Conservation (phyloP, 2,888 invertebrate species). For the Arrhopalites spinosus region DNA sequence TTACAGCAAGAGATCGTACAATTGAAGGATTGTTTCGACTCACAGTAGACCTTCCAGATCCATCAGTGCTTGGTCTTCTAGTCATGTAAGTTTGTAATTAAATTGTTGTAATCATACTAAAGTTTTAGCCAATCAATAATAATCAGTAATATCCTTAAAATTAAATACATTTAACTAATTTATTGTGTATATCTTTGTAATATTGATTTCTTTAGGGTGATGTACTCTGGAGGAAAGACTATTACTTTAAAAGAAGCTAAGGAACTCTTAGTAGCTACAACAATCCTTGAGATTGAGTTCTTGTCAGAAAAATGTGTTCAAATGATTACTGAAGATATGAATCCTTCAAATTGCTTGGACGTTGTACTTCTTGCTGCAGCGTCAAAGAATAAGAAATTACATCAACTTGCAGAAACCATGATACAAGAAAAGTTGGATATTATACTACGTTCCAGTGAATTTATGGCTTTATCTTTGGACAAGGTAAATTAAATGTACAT, state of each 20-base stretch:
- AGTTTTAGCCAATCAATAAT: too few species aligned
- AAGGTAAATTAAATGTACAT: background rate
- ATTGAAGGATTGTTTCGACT: too few species aligned
- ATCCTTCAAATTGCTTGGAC: background rate
- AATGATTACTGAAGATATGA: background rate
- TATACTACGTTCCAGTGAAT: background rate
- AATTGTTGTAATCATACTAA: background rate
- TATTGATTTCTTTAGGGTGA: background rate
- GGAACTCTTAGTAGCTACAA: background rate
- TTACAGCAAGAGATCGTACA: too few species aligned
- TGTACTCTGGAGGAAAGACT: background rate
- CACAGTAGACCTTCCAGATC: background rate
- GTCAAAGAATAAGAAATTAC: background rate
- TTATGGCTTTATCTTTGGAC: conserved; percentile 8
- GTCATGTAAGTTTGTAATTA: conserved; percentile 4
- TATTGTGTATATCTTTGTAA: too few species aligned
- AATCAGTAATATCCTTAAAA: too few species aligned
- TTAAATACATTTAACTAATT: too few species aligned
- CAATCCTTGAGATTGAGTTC: background rate
- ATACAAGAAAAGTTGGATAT: background rate
- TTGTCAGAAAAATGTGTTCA: background rate
- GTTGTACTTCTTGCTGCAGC: conserved; percentile 10
- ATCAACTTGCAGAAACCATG: background rate
- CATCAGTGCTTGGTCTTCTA: background rate
- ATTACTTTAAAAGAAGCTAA: background rate